Evolutionary conservation across 2,797 vertebrate species (phyloP), one percentile per base, ranked within the genome.

Genomic region (Danio jaintianensis): DNA sequence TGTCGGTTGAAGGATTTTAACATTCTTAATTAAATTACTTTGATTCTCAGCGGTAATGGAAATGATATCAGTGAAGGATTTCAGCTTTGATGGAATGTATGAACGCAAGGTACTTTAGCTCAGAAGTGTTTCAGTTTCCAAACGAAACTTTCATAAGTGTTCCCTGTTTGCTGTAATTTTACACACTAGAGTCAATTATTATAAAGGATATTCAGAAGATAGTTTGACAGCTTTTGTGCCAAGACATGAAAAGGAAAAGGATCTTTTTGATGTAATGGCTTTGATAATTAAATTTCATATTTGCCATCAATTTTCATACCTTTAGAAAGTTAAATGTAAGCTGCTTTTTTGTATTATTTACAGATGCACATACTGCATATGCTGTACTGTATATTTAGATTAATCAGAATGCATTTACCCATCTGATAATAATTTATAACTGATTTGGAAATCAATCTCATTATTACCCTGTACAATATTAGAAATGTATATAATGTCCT

Each of bases 401-500:
- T 13, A 0, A 50, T 4, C 40, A 29, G 15, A 8, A 59, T 59
- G 20, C 6, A 43, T 75, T 13, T 53, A 42, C 12, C 59, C 3
- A 7, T 53, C 16, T 0, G 4, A 42, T 20, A 22, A 12, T 0
- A 0, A 40, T 75, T 62, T 62, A 13, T 9, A 63, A 16, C 38
- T 53, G 38, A 42, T 45, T 43, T 66, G 13, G 6, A 5, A 43
- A 3, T 53, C 0, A 10, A 42, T 55, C 64, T 76, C 38, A 56
- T 64, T n/a, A 53, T 64, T 29, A 43, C 36, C 20, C 13, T 55
- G 36, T 63, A 42, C 12, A 42, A 63, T 76, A 64, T 76, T 62
- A 13, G 10, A 55, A 53, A 36, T 75, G 29, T 74, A 63, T 52
- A 76, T 76, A 66, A 48, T 53, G 36, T 7, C 8, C 4, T 7